Base-by-base conservation (phyloP, 2,797 vertebrate species). In the Brotula barbata region DNA sequence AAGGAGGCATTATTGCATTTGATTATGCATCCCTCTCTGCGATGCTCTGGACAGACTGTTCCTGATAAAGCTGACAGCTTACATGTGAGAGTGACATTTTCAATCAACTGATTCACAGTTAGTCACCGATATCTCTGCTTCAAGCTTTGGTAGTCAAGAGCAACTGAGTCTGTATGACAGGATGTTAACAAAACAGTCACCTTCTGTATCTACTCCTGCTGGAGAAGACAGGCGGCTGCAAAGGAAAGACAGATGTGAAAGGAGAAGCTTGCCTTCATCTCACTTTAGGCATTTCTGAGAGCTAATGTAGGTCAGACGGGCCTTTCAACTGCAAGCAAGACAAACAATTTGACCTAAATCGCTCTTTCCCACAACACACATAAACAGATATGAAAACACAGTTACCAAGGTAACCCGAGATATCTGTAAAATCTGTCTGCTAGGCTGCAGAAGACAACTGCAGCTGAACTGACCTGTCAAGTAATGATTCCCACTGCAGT, bases 401-500 rank as follows among this genome's bases (percentile, higher is more conserved):
- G 80, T 87, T 82, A 69, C 78, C 81, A 85, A 61, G 78, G 80
- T 42, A 85, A 88, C 81, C 51, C 34, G 22, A 62, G 45, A 73
- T 50, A 45, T 73, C 49, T 0, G 4, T 45, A 51, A 40, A 57
- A 41, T 76, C 47, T 60, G 31, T 64, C 51, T 75, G 50, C 68
- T 33, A 48, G 17, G 34, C 49, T 72, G 45, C n/a, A 7, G 40
- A 77, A 57, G 55, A 73, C 57, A 68, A 76, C 50, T 62, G 51
- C 66, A 63, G 58, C 64, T 72, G 59, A 68, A 61, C 52, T 64
- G 71, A 64, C 64, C 62, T 12, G 36, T 67, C 50, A 16, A 28
- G 39, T 68, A 47, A 69, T 62, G 54, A 60, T 71, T 73, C 73
- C 53, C 68, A 36, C 48, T 52, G 60, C 56, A 40, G 40, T 71